Conservation (phyloP, 2,888 invertebrate species). For the Drosophila mercatorum region DNA sequence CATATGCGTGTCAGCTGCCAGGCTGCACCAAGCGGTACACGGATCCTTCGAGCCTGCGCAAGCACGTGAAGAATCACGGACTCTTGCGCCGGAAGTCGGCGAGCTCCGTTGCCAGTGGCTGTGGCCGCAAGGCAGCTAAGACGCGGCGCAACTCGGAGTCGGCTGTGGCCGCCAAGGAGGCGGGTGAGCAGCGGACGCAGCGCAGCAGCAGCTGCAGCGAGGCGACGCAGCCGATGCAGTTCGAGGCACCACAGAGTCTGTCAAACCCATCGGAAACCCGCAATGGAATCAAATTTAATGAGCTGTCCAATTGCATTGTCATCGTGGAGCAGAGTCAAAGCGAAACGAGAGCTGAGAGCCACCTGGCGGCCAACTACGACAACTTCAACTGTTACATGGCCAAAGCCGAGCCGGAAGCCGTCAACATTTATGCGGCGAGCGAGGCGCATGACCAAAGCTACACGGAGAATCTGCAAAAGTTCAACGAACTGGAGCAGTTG, state of each 20-base stretch:
- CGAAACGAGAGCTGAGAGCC: slow-evolving; percentile 35
- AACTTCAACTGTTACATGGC: slow-evolving; percentile 25
- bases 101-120: slow-evolving; percentile 37
- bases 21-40: slow-evolving; percentile 97
- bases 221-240: slow-evolving; percentile 41
- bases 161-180: slow-evolving; percentile 53
- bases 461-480: slow-evolving; percentile 71
- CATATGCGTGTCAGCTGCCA: slow-evolving; percentile 94
- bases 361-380: not conserved
- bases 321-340: slow-evolving; percentile 83
- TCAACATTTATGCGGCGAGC: slow-evolving; percentile 32
- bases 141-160: slow-evolving; percentile 83
- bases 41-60: slow-evolving; percentile 96
- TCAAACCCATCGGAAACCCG: slow-evolving; percentile 37
- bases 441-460: slow-evolving; percentile 47
- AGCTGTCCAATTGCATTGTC: slow-evolving; percentile 85
- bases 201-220: slow-evolving; percentile 82
- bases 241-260: not conserved
- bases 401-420: slow-evolving; percentile 13
- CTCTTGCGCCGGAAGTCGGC: slow-evolving; percentile 83
- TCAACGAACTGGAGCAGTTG: slow-evolving; percentile 76
- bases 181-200: slow-evolving; percentile 63
- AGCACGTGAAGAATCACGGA: slow-evolving; percentile 94
- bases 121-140: slow-evolving; percentile 63
- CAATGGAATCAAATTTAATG: slow-evolving; percentile 85